phyloP scores from a whole-genome alignment of 1,140 invertebrate genomes.

The Sitobion miscanthi region DNA sequence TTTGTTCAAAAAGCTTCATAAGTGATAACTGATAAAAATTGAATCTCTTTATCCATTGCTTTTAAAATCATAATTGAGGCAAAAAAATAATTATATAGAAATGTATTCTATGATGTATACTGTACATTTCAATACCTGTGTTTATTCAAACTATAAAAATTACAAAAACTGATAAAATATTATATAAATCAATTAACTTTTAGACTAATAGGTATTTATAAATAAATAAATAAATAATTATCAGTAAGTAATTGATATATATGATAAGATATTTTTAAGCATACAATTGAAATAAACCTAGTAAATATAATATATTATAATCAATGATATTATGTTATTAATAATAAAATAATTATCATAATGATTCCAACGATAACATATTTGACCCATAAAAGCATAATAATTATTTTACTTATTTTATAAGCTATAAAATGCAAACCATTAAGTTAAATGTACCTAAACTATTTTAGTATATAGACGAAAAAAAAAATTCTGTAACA shows the following conservation, averaged over 20 bases:
- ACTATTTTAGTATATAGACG: not conserved
- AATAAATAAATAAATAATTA: not conserved
- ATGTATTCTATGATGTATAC: not conserved
- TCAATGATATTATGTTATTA: not conserved
- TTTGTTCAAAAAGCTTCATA: not conserved
- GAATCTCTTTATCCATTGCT: not conserved
- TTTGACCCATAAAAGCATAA: not conserved
- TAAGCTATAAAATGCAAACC: not conserved
- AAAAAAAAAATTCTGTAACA: not conserved
- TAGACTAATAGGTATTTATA: not conserved
- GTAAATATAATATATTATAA: not conserved
- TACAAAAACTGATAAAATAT: not conserved
- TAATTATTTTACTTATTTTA: not conserved
- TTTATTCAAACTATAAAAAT: not conserved
- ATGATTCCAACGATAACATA: not conserved
- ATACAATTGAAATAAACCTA: not conserved
- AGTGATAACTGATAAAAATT: not conserved
- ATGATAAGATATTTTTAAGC: not conserved
- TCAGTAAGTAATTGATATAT: not conserved
- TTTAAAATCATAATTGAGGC: not conserved
- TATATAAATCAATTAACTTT: not conserved
- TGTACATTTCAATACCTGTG: too few relatives aligned
- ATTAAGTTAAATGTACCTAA: not conserved
- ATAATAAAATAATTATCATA: not conserved
- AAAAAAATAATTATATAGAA: not conserved